A percentile compares a stretch with the other conserved stretches of the same genome.
Evolutionary conservation across 2,797 vertebrate genomes (phyloP).

Genomic region (Muscicapa striata): DNA sequence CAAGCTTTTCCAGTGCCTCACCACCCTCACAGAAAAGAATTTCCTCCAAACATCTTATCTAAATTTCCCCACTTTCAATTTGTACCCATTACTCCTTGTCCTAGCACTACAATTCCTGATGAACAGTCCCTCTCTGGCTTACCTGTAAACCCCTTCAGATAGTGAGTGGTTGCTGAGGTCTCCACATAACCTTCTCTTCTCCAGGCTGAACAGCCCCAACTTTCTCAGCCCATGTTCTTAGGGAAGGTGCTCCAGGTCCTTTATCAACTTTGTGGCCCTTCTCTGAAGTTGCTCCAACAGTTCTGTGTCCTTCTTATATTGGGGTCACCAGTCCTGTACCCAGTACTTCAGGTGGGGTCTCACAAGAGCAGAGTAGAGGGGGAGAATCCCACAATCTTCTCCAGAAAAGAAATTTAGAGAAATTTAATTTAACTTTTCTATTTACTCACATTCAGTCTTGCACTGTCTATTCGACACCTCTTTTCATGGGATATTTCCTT

Average conservation of each 20-base stretch:
- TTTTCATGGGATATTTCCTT: background rate
- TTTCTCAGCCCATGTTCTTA: background rate
- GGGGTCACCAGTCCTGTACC: background rate
- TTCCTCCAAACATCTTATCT: background rate
- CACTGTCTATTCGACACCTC: background rate
- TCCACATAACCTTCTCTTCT: background rate
- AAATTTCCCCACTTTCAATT: background rate
- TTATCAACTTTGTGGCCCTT: background rate
- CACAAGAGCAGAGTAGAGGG: background rate
- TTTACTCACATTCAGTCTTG: background rate
- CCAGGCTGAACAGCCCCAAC: background rate
- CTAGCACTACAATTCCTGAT: background rate
- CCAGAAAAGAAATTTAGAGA: background rate
- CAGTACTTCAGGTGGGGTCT: background rate
- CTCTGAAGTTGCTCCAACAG: background rate
- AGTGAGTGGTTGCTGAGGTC: background rate
- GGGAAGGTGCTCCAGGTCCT: background rate
- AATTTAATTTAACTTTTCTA: background rate
- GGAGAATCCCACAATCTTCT: background rate
- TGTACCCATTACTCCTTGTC: background rate
- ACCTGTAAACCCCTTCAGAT: background rate
- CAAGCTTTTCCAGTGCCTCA: rapidly evolving
- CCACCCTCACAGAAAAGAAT: background rate
- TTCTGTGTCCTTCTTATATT: background rate
- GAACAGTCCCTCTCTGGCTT: background rate